phyloP scores from a whole-genome alignment of 1,140 invertebrate genomes.

The Drosophila insularis region DNA sequence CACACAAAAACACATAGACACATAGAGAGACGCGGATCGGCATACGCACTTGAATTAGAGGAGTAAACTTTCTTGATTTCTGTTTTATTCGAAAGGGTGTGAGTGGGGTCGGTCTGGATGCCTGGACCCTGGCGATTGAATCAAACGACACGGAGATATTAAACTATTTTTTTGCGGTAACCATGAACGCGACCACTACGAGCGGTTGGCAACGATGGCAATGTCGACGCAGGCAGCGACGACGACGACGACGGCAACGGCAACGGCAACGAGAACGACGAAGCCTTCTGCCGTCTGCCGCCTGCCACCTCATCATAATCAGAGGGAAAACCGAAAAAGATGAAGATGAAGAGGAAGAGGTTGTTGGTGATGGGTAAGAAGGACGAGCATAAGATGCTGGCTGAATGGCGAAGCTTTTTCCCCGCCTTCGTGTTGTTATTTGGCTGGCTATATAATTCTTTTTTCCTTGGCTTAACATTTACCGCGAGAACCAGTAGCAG shows the following conservation, averaged over 20 bases:
- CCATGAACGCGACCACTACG: slow-evolving; percentile 82
- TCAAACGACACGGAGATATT: slow-evolving; percentile 82
- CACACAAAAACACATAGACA: slow-evolving; percentile 17
- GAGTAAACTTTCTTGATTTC: not conserved
- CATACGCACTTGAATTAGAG: not conserved
- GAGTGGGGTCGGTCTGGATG: slow-evolving; percentile 17
- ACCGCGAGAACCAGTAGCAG: slow-evolving; percentile 83
- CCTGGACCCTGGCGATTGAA: slow-evolving; percentile 73
- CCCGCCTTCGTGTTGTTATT: slow-evolving; percentile 25
- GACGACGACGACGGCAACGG: slow-evolving; percentile 43
- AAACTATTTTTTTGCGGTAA: slow-evolving; percentile 83
- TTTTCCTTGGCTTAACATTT: slow-evolving; percentile 79
- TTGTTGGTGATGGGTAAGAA: not conserved
- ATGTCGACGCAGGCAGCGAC: slow-evolving; percentile 48
- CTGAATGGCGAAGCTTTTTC: slow-evolving; percentile 28
- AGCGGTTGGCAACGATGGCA: slow-evolving; percentile 67
- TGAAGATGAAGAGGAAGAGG: slow-evolving; percentile 17
- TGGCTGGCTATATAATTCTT: slow-evolving; percentile 66
- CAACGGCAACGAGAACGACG: slow-evolving; percentile 41
- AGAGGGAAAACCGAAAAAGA: slow-evolving; percentile 37
- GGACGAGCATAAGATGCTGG: slow-evolving; percentile 16
- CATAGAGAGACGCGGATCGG: not conserved
- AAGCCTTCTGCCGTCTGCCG: slow-evolving; percentile 5
- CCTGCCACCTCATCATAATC: slow-evolving; percentile 73
- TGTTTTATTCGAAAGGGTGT: not conserved